Evolutionary conservation across 2,113 vertebrate species (phyloP).

Genomic region (Vulpes lagopus): DNA sequence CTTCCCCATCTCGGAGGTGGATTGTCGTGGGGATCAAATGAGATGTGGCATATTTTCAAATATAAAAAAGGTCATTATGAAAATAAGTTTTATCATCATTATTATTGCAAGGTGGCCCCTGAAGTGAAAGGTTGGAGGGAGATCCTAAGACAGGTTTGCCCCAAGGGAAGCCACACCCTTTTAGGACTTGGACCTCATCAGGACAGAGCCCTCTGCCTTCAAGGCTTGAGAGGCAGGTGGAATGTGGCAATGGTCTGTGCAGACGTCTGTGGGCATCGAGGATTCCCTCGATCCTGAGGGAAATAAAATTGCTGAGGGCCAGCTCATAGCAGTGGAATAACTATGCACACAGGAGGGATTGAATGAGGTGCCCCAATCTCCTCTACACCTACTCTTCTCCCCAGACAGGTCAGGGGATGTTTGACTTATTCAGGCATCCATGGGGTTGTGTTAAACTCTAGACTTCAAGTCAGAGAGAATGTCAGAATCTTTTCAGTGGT

Average conservation of each 20-base stretch:
- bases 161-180: rapidly evolving
- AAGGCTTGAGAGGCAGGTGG: neutral
- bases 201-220: neutral
- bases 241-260: neutral
- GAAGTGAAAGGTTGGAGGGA: neutral
- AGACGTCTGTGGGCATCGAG: neutral
- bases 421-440: neutral
- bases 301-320: neutral
- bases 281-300: neutral
- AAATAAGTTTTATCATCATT: neutral
- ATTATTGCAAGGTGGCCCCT: neutral
- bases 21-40: neutral
- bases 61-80: neutral
- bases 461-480: neutral
- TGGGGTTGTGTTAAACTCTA: neutral
- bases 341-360: neutral
- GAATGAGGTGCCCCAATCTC: rapidly evolving
- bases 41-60: neutral
- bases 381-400: neutral
- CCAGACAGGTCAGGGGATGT: neutral
- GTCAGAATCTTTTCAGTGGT: neutral
- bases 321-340: neutral
- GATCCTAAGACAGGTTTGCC: neutral
- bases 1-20: neutral
- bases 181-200: neutral